phyloP scores from a whole-genome alignment of 2,113 vertebrate genomes.

The Heterotis niloticus region DNA sequence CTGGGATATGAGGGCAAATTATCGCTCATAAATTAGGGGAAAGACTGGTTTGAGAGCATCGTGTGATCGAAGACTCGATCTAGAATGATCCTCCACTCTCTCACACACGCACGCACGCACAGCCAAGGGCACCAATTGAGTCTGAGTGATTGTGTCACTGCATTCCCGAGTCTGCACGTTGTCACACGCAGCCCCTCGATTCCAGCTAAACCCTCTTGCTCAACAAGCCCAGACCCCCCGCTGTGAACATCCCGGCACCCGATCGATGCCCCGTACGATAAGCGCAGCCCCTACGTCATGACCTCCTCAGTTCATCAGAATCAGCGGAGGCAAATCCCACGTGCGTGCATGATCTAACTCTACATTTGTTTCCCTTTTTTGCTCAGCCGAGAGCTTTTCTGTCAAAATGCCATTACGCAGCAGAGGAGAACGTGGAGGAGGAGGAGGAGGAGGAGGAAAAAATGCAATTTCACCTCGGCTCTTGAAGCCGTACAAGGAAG shows the following conservation, averaged over 20 bases:
- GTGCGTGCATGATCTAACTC: conserved; percentile 57
- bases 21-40: background rate
- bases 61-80: conserved; percentile 1
- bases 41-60: background rate
- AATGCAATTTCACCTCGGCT: conserved; percentile 52
- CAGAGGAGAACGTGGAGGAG: background rate
- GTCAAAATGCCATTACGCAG: conserved; percentile 59
- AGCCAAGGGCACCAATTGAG: background rate
- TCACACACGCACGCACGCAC: background rate
- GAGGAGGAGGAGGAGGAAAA: background rate
- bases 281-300: conserved; percentile 62
- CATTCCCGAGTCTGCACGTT: conserved; percentile 1
- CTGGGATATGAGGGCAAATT: background rate
- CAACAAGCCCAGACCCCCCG: background rate
- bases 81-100: background rate
- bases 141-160: conserved; percentile 24
- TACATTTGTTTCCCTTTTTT: conserved; percentile 52
- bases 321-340: conserved; percentile 78
- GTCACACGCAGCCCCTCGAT: conserved; percentile 9
- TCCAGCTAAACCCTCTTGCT: background rate
- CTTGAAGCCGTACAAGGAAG: conserved; percentile 48
- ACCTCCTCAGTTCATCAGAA: conserved; percentile 64
- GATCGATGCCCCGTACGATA: conserved; percentile 59
- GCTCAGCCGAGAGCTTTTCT: conserved; percentile 59
- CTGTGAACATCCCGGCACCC: conserved; percentile 28